These are phyloP conservation scores for Macquaria ambigua DNA, from an alignment of 2,113 vertebrate species.

Conservation along the genomic window DNA sequence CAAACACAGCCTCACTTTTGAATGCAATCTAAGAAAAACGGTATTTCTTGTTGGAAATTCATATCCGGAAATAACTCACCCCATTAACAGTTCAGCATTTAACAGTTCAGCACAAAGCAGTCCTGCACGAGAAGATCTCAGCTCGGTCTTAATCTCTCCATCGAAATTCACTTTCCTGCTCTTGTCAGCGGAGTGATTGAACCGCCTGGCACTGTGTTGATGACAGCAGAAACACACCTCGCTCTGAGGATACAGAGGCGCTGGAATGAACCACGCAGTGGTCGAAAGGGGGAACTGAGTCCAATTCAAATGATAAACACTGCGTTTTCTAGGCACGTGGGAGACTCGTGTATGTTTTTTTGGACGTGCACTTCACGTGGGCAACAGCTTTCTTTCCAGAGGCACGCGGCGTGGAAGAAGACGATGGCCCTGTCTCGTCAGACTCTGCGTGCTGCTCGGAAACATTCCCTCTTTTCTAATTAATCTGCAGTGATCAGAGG, in stretches of 20 bases:
- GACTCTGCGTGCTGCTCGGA: background rate
- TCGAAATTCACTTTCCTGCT: constrained; percentile 49
- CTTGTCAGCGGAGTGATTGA: constrained; percentile 27
- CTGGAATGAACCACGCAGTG: constrained; percentile 74
- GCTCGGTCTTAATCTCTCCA: constrained; percentile 32
- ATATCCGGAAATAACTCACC: constrained; percentile 66
- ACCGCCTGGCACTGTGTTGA: constrained; percentile 40
- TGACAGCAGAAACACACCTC: constrained; percentile 45
- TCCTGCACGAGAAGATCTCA: constrained; percentile 32
- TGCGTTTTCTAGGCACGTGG: constrained; percentile 29
- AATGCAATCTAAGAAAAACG: background rate
- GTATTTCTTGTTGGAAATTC: background rate
- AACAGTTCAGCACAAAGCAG: no score
- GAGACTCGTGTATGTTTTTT: background rate
- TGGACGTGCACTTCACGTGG: background rate
- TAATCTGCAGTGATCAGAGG: constrained; percentile 45
- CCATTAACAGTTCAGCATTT: constrained; percentile 32
- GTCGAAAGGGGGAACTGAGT: constrained; percentile 44
- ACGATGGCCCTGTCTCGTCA: background rate
- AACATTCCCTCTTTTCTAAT: constrained; percentile 37
- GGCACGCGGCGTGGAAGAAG: background rate
- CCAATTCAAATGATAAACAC: constrained; percentile 18
- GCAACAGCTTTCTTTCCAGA: background rate
- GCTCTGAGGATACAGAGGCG: constrained; percentile 46
- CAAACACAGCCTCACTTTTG: constrained; percentile 44